Conservation (phyloP, 2,113 vertebrate genomes). For the Campylorhamphus procurvoides region DNA sequence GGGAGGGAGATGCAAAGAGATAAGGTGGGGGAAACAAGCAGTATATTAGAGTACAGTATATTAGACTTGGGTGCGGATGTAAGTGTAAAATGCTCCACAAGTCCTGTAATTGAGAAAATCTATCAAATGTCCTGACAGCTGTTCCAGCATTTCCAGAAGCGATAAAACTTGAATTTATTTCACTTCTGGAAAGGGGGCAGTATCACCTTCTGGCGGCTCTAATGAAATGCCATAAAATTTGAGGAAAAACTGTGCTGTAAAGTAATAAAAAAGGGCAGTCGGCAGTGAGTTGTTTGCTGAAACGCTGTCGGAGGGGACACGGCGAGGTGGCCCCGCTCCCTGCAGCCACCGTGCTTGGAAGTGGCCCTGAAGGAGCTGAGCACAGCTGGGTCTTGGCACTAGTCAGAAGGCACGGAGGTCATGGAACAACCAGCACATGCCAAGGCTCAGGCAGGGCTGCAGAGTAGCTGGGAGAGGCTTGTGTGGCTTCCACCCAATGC, state of each 20-base stretch:
- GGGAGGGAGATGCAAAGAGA: conserved; percentile 70
- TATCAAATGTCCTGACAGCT: conserved; percentile 84
- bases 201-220: conserved; percentile 86
- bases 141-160: conserved; percentile 83
- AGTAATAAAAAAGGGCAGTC: conserved; percentile 82
- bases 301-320: not conserved
- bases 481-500: fast-evolving
- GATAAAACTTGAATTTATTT: conserved; percentile 88
- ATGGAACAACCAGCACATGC: not conserved
- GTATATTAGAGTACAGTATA: conserved; percentile 44
- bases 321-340: fast-evolving
- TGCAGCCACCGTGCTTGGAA: fast-evolving
- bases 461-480: not conserved
- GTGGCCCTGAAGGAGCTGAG: fast-evolving
- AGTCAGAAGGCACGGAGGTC: not conserved
- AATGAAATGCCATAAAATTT: conserved; percentile 87
- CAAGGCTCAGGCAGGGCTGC: not conserved
- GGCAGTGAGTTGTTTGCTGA: conserved; percentile 69
- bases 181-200: conserved; percentile 85
- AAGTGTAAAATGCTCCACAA: conserved; percentile 86
- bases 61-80: conserved; percentile 74
- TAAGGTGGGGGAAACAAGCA: conserved; percentile 27
- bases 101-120: conserved; percentile 87
- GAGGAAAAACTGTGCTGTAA: conserved; percentile 83
- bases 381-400: fast-evolving